Conservation (phyloP, 2,113 vertebrate species). For the Semnornis frantzii region DNA sequence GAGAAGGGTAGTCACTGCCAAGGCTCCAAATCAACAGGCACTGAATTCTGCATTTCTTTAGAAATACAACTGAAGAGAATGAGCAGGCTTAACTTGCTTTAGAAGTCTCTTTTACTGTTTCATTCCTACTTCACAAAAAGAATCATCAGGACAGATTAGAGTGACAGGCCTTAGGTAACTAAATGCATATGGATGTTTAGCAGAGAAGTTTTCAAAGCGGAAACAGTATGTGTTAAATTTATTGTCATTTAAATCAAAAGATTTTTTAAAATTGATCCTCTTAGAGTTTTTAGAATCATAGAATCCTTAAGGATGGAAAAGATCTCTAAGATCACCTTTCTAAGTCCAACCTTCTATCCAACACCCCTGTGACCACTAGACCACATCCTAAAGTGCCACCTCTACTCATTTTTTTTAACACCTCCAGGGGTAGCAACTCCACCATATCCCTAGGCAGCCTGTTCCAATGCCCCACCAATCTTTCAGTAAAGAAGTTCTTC, state of each 20-base stretch:
- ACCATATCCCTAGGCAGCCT: no score
- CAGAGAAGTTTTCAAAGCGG: neutral
- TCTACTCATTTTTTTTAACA: no score
- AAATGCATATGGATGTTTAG: neutral
- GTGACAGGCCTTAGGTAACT: neutral
- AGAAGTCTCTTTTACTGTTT: neutral
- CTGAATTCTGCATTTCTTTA: neutral
- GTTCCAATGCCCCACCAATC: no score
- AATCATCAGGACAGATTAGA: neutral
- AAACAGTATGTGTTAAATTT: neutral
- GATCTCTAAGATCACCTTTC: no score
- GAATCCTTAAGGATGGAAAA: no score
- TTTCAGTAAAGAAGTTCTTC: no score
- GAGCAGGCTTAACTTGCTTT: neutral
- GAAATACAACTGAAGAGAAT: neutral
- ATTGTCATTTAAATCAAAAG: neutral
- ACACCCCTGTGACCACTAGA: no score
- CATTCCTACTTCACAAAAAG: neutral
- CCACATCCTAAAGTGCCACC: no score
- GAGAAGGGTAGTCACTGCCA: neutral
- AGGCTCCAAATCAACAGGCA: neutral
- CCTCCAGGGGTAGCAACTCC: no score
- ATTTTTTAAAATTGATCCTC: neutral
- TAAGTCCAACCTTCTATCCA: no score
- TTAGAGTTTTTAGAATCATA: neutral